A percentile compares a stretch with the other conserved stretches of the same genome.
Evolutionary conservation across 2,113 vertebrate species (phyloP).

Genomic region (Melospiza melodia): DNA sequence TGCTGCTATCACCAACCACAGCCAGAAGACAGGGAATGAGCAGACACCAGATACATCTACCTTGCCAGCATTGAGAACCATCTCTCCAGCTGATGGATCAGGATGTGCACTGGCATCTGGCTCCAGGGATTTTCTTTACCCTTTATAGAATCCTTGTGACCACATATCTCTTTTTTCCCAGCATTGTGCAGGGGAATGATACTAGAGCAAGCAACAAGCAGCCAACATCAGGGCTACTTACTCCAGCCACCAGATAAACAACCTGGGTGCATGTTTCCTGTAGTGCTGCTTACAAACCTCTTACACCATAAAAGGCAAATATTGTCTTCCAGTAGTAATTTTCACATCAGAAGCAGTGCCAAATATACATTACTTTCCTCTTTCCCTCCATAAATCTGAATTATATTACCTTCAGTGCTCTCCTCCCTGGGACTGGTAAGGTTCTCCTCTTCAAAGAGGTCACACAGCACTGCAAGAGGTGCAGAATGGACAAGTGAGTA

Average conservation of each 20-base stretch:
- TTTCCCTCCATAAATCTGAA: not conserved
- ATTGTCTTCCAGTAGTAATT: not conserved
- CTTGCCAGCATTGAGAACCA: not conserved
- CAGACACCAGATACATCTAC: not conserved
- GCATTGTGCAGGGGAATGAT: not conserved
- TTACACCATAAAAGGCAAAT: not conserved
- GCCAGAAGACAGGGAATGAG: not conserved
- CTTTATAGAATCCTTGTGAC: not conserved
- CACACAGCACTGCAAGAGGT: not conserved
- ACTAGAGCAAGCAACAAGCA: not conserved
- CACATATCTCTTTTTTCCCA: not conserved
- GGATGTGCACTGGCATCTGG: not conserved
- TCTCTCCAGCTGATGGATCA: not conserved
- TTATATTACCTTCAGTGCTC: not conserved
- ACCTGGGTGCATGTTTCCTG: accelerated
- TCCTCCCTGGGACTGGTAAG: not conserved
- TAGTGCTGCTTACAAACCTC: not conserved
- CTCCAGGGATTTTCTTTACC: not conserved
- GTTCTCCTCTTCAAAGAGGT: not conserved
- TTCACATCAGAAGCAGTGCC: not conserved
- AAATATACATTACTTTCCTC: not conserved
- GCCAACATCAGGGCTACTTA: not conserved
- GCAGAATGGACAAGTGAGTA: not conserved
- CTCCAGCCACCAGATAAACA: not conserved
- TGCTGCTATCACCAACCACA: not conserved